Conservation (phyloP, 1,140 invertebrate genomes). For the Trichoplusia ni region DNA sequence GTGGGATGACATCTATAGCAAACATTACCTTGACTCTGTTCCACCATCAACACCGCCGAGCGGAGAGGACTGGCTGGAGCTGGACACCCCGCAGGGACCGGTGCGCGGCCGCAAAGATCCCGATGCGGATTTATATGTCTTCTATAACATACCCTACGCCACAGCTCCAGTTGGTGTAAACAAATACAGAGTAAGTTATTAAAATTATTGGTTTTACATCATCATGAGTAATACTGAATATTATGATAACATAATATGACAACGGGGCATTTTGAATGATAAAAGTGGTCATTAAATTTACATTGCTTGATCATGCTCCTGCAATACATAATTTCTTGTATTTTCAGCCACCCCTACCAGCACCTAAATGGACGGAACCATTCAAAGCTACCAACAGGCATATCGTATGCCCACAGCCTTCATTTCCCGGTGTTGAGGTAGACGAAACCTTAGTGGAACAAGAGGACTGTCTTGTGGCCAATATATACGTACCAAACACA, state of each 20-base stretch:
- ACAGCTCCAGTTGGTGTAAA: slow-evolving; percentile 51
- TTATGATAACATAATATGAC: no score
- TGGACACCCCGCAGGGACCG: slow-evolving; percentile 39
- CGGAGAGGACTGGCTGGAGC: slow-evolving; percentile 23
- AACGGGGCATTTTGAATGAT: no score
- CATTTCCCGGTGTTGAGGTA: neutral
- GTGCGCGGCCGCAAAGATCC: slow-evolving; percentile 41
- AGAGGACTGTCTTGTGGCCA: slow-evolving; percentile 48
- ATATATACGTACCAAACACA: slow-evolving; percentile 52
- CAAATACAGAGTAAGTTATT: slow-evolving; percentile 49
- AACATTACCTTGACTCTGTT: slow-evolving; percentile 35
- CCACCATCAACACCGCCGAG: slow-evolving; percentile 24
- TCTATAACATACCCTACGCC: slow-evolving; percentile 59
- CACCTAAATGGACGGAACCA: slow-evolving; percentile 48
- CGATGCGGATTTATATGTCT: slow-evolving; percentile 41
- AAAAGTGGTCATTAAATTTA: neutral
- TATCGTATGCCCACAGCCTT: slow-evolving; percentile 52
- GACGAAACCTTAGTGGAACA: slow-evolving; percentile 13
- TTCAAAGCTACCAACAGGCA: slow-evolving; percentile 47
- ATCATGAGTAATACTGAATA: no score
- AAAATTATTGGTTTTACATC: neutral
- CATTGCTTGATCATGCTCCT: no score
- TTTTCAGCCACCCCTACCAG: slow-evolving; percentile 55
- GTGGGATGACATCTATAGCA: slow-evolving; percentile 52
- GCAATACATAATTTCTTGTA: slow-evolving; percentile 1